Evolutionary conservation across 2,113 vertebrate genomes (phyloP), one percentile per base, ranked within the genome.

Genomic region (Antigone vipio): DNA sequence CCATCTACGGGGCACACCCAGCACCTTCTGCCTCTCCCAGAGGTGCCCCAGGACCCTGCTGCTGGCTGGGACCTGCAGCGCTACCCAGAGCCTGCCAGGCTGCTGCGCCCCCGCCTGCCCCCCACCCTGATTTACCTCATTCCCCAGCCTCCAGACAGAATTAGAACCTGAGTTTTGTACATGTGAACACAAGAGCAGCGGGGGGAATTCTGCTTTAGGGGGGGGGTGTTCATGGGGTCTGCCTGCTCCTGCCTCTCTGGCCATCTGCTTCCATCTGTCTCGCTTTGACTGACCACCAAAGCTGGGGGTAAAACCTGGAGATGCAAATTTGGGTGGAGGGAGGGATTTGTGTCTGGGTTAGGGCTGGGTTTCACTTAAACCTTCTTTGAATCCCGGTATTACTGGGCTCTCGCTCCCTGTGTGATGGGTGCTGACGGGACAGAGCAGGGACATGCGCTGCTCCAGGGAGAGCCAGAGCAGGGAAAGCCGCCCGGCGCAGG

Each of bases 101-200:
- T 55, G 14, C 60, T 72, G 14, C 30, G 17, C 38, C 4, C 19
- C 7, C 35, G 1, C 7, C 4, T 18, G 11, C 18, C 13, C 26
- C 18, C 6, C 29, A 10, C 53, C 53, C 55, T 2, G 35, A 44
- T 16, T 62, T 4, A 5, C 3, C 42, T 56, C 26, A 0, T 9
- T 78, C 78, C 21, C 15, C 82, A 82, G 52, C 77, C 29, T 59
- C 53, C 21, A 8, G n/a, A 3, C 20, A 40, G 71, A 38, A 68
- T 34, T 6, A 35, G 18, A 34, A 63, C 6, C 42, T 0, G 0
- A 0, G 0, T 24, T 34, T 34, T 2, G 2, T 45, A 40, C 14
- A 3, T 4, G 29, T 22, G 73, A 83, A 35, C 24, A 26, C 7
- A 19, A 47, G 20, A 89, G 29, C 62, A 32, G 34, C 1, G 47